Percentiles rank a stretch among this genome's conserved stretches.
These are phyloP conservation scores for Dryococelus australis DNA, from an alignment of 2,888 invertebrate species.

Conservation along the genomic window DNA sequence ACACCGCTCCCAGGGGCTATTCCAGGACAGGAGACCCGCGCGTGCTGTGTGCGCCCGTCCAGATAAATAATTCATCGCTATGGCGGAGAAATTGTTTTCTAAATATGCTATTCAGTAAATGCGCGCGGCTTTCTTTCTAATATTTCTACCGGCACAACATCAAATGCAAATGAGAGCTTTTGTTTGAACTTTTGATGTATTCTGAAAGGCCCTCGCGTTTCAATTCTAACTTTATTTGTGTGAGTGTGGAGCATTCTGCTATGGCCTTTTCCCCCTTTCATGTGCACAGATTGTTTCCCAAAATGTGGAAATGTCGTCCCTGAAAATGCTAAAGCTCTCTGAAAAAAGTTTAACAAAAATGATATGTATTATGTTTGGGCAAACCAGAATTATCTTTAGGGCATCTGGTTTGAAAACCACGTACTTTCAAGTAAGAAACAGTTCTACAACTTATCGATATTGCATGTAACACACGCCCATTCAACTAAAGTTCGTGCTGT, in stretches of 20 bases:
- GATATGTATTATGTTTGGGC: too few species aligned
- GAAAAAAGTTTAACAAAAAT: background rate
- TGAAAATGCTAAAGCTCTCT: background rate
- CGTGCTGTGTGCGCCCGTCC: background rate
- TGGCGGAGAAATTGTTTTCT: background rate
- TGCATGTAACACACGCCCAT: too few species aligned
- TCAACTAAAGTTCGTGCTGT: too few species aligned
- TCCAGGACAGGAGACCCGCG: background rate
- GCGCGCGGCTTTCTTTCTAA: background rate
- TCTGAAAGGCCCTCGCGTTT: background rate
- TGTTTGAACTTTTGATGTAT: slow-evolving; percentile 9
- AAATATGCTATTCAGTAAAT: slow-evolving; percentile 16
- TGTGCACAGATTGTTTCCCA: background rate
- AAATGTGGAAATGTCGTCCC: background rate
- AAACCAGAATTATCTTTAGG: too few species aligned
- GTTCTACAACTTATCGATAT: too few species aligned
- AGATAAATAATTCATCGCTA: slow-evolving; percentile 1
- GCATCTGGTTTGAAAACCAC: too few species aligned
- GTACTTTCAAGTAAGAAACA: too few species aligned
- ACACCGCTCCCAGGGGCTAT: background rate
- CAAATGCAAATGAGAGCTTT: background rate
- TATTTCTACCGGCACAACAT: slow-evolving; percentile 7
- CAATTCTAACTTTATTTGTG: background rate
- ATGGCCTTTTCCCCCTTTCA: background rate
- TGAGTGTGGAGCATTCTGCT: background rate